phyloP scores from a whole-genome alignment of 2,888 invertebrate species.

The Rhimphoctona megacephalus region DNA sequence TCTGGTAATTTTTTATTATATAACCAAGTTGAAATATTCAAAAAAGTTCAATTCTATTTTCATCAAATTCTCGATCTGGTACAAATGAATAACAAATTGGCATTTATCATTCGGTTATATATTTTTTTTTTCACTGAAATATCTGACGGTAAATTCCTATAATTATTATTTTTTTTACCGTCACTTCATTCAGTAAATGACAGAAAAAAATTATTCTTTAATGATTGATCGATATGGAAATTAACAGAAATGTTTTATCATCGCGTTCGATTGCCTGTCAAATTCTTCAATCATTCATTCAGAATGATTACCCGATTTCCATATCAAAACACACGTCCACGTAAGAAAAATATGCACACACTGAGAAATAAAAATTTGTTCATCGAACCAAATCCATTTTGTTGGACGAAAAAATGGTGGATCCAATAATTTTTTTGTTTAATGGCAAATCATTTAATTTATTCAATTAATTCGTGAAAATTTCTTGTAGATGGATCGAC shows the following conservation, averaged over 20 bases:
- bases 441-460: too few species aligned
- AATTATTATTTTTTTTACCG: neutral
- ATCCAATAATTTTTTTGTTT: too few species aligned
- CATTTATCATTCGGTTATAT: neutral
- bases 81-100: neutral
- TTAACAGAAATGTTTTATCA: neutral
- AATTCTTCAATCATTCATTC: neutral
- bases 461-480: too few species aligned
- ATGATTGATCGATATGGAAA: neutral
- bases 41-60: too few species aligned
- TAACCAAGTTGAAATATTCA: too few species aligned
- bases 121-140: neutral
- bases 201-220: neutral
- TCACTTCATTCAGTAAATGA: neutral
- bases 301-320: constrained; percentile 79
- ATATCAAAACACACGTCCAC: neutral
- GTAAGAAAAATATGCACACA: neutral
- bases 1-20: constrained; percentile 87
- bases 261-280: neutral
- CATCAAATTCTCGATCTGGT: too few species aligned
- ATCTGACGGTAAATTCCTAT: neutral
- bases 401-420: too few species aligned
- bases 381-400: too few species aligned
- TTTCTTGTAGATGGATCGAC: too few species aligned
- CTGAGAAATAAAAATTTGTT: too few species aligned